These are phyloP conservation scores for Mesorhabditis spiculigera DNA, from an alignment of 2,888 invertebrate species.

Conservation along the genomic window DNA sequence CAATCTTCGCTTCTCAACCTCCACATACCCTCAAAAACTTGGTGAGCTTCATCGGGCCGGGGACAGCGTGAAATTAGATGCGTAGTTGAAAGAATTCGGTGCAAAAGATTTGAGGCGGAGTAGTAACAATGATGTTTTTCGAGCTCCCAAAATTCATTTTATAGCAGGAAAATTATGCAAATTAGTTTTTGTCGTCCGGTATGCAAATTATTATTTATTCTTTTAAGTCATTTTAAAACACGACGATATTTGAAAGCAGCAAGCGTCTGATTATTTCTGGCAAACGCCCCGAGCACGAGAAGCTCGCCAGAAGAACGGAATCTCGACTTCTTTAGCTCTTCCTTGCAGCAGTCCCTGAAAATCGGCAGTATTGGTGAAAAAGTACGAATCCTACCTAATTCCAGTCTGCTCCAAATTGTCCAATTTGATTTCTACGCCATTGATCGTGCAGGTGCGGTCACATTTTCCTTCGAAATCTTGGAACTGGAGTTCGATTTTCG, in stretches of 20 bases:
- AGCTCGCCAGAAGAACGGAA: not conserved
- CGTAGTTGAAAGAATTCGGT: too few relatives aligned
- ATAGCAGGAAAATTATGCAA: too few relatives aligned
- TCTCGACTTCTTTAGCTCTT: not conserved
- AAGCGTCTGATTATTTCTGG: not conserved
- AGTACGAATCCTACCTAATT: not conserved
- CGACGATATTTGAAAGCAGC: not conserved
- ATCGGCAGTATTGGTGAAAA: not conserved
- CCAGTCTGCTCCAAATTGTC: not conserved
- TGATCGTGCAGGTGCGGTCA: not conserved
- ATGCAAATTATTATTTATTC: too few relatives aligned
- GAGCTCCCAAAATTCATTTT: too few relatives aligned
- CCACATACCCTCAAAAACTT: too few relatives aligned
- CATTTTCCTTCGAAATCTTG: not conserved
- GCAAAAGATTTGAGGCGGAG: too few relatives aligned
- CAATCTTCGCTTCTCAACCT: too few relatives aligned
- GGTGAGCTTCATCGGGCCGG: too few relatives aligned
- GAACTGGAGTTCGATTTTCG: not conserved
- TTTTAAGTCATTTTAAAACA: not conserved
- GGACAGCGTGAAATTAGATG: too few relatives aligned
- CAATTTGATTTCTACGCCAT: not conserved
- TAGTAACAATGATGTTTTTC: too few relatives aligned
- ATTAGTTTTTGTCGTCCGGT: too few relatives aligned
- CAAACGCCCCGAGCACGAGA: not conserved
- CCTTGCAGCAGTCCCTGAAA: not conserved